These are phyloP conservation scores for Marmota monax DNA, from an alignment of 2,113 vertebrate species.

Conservation along the genomic window DNA sequence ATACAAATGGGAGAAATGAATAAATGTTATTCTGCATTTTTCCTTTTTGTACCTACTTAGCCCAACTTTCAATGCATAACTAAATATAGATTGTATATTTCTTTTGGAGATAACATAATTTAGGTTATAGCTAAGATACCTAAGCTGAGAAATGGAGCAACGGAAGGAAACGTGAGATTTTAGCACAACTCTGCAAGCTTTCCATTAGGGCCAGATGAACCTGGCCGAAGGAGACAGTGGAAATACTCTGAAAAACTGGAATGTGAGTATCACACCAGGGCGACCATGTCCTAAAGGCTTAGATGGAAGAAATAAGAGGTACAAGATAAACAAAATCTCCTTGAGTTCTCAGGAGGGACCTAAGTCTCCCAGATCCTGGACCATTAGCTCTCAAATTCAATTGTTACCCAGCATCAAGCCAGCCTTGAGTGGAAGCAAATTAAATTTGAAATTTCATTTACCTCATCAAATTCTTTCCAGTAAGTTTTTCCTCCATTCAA, in stretches of 20 bases:
- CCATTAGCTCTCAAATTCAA: neutral
- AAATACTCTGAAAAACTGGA: neutral
- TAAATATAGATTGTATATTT: neutral
- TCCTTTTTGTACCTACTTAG: neutral
- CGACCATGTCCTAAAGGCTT: neutral
- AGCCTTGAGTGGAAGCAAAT: neutral
- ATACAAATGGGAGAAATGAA: neutral
- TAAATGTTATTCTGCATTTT: neutral
- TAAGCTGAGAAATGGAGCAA: neutral
- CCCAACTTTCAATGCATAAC: neutral
- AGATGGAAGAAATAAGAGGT: neutral
- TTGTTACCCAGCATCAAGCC: conserved; percentile 4
- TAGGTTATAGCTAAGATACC: neutral
- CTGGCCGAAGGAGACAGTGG: neutral
- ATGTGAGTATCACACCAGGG: neutral
- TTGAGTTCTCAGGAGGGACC: neutral
- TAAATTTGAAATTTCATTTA: conserved; percentile 23
- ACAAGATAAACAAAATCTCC: neutral
- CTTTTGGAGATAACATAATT: neutral
- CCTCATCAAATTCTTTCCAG: neutral
- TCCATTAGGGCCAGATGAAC: neutral
- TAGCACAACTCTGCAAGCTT: neutral
- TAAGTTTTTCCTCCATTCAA: conserved; percentile 29
- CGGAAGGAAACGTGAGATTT: neutral
- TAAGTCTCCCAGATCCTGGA: neutral